Evolutionary conservation across 2,113 vertebrate genomes (phyloP), one percentile per base, ranked within the genome.

Genomic region (Colinus virginianus): DNA sequence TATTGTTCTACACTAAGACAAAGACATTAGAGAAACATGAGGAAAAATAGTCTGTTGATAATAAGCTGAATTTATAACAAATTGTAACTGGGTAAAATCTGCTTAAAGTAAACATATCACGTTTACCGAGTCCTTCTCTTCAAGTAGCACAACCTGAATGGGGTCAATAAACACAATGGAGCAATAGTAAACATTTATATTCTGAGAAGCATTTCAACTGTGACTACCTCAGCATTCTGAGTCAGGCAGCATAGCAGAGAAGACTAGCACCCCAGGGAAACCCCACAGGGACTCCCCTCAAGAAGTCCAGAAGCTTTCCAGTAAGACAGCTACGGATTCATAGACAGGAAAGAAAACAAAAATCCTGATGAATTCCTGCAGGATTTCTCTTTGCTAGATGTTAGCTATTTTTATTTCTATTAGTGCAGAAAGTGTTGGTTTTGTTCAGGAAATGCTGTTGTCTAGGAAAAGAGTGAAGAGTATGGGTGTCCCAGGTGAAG

Each of bases 41-140:
- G 42, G 48, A 62, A 80, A 90, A 84, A 86, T 0, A 84, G 38
- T 43, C 88, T 91, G 71, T 93, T 94, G 75, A 83, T 88, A 40
- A 40, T 36, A 78, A 67, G 38, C 59, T 78, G 72, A 91, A 87
- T 96, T 88, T 88, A 80, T 32, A 88, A 61, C 17, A 70, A 90
- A 90, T 94, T 85, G 84, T 87, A 74, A 61, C 56, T 67, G 55
- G 56, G 48, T 94, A 72, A 82, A 89, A 94, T 80, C 64, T 95
- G 66, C 80, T 91, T 91, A 87, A 51, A 81, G 82, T 46, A 80
- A 93, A 86, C 53, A 61, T 48, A 75, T 90, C 85, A 69, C 86
- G 84, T 97, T 96, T 95, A 94, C 67, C 62, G 79, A 43, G 42
- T 51, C 49, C 49, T 51, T 51, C 49, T 81, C 64, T 78, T 55